Conservation (phyloP, 2,888 invertebrate species). For the Embidobia sp. region DNA sequence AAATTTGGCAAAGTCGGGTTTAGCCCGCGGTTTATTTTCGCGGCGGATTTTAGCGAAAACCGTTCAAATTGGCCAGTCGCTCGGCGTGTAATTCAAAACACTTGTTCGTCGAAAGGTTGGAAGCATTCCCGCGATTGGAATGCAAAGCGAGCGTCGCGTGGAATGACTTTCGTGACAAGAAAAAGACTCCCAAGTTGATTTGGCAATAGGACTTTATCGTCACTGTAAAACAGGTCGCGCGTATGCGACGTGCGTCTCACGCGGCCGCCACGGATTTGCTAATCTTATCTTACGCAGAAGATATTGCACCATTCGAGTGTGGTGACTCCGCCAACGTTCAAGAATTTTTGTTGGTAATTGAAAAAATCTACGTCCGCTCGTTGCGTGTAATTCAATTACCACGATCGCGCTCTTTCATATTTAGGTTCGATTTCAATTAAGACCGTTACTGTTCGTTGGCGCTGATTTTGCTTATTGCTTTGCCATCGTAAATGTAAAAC, state of each 20-base stretch:
- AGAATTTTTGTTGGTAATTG: neutral
- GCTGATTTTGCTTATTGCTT: no score
- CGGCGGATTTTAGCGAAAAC: no score
- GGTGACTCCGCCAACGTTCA: slow-evolving; percentile 41
- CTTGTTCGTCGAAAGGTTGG: slow-evolving; percentile 30
- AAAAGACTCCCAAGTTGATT: slow-evolving; percentile 61
- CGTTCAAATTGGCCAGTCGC: neutral
- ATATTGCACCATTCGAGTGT: slow-evolving; percentile 70
- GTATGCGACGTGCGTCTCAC: slow-evolving; percentile 63
- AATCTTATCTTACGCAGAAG: slow-evolving; percentile 75
- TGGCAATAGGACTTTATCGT: slow-evolving; percentile 63
- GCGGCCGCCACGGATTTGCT: slow-evolving; percentile 65
- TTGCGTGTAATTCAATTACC: no score
- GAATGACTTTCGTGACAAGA: slow-evolving; percentile 57
- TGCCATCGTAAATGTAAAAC: no score
- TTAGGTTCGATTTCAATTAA: no score
- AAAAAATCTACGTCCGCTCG: no score
- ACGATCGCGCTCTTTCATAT: no score
- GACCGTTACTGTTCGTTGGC: no score
- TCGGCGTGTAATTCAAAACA: slow-evolving; percentile 28
- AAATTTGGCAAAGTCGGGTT: no score
- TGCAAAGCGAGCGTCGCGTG: slow-evolving; percentile 46
- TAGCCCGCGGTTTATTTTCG: no score
- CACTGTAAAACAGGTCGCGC: slow-evolving; percentile 56
- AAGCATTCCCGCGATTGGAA: slow-evolving; percentile 44